Conservation (phyloP, 2,113 vertebrate genomes). For the Gobius niger region DNA sequence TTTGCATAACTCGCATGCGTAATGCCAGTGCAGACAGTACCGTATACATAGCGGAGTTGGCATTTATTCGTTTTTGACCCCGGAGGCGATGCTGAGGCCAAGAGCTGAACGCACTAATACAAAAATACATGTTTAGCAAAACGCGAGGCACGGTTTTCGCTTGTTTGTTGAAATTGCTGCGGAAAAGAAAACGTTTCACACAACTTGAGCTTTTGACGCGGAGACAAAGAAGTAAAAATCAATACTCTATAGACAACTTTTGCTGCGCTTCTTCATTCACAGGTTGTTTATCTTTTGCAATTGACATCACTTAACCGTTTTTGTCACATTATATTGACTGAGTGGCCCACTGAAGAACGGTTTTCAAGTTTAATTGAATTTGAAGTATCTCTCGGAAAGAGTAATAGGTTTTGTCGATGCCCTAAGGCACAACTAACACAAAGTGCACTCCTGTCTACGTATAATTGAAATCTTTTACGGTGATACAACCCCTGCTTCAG, state of each 20-base stretch:
- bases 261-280: not conserved
- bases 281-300: not conserved
- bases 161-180: not conserved
- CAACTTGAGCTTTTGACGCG: no score
- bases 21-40: conserved; percentile 26
- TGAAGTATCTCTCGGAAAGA: not conserved
- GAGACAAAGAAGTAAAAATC: not conserved
- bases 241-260: not conserved
- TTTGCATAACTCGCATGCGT: conserved; percentile 24
- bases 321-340: not conserved
- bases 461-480: not conserved
- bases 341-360: not conserved
- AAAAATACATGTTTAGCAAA: conserved; percentile 19
- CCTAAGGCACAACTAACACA: not conserved
- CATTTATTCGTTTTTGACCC: conserved; percentile 28
- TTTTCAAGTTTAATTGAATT: not conserved
- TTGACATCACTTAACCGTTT: not conserved
- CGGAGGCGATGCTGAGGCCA: conserved; percentile 23
- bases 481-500: not conserved
- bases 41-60: conserved; percentile 5
- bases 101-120: conserved; percentile 10
- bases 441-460: not conserved
- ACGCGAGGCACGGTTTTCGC: not conserved
- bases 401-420: not conserved
- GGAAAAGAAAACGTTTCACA: no score